Evolutionary conservation across 2,113 vertebrate species (phyloP).

Genomic region (Tinamus guttatus): DNA sequence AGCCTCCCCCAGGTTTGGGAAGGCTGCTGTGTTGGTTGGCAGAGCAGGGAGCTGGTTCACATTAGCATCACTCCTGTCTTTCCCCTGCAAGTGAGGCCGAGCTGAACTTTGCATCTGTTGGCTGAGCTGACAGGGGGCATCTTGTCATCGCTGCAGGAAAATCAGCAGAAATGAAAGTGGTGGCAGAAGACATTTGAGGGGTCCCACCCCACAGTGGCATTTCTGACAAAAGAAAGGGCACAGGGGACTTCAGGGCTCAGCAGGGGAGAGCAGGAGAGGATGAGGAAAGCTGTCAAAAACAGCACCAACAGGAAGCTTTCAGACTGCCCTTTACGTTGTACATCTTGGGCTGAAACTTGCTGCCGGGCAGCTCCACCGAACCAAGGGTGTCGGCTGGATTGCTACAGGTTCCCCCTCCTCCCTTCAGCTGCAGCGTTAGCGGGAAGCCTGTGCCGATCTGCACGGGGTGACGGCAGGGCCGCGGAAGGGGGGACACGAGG

Average conservation of each 20-base stretch:
- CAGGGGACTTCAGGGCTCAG: background rate
- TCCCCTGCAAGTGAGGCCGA: background rate
- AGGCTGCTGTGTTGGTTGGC: background rate
- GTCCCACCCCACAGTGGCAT: fast-evolving
- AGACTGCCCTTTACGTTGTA: background rate
- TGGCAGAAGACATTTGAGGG: background rate
- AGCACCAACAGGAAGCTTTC: background rate
- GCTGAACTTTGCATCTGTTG: background rate
- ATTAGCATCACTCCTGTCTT: background rate
- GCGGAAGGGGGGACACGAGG: background rate
- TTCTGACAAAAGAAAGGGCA: background rate
- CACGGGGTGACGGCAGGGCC: too few relatives aligned
- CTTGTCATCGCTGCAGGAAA: background rate
- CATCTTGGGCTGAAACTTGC: background rate
- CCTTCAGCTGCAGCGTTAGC: background rate
- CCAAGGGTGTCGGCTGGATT: background rate
- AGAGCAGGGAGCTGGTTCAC: background rate
- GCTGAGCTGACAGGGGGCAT: background rate
- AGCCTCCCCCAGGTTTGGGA: background rate
- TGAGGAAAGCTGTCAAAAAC: background rate
- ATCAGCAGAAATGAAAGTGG: background rate
- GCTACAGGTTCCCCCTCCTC: background rate
- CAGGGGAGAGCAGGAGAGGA: background rate
- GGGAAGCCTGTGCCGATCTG: background rate
- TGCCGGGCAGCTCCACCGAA: background rate